A percentile compares a stretch with the other conserved stretches of the same genome.
Conservation (phyloP, 2,888 invertebrate genomes). For the Chloroclystis v-ata region DNA sequence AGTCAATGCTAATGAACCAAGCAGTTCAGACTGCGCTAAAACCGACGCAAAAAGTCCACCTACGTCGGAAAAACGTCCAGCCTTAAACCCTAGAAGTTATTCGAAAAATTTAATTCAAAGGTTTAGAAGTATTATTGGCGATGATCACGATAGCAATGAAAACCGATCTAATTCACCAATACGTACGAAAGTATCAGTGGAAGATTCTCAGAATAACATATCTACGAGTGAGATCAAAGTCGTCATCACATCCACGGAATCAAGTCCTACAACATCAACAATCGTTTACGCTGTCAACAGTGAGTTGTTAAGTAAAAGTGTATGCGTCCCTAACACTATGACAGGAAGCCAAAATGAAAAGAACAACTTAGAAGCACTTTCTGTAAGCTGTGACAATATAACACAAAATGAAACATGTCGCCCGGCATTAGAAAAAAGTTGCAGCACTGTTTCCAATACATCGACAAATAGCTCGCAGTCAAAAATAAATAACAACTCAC, state of each 20-base stretch:
- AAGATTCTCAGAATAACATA: slow-evolving; percentile 40
- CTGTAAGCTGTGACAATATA: slow-evolving; percentile 65
- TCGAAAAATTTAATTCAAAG: slow-evolving; percentile 70
- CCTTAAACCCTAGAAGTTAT: slow-evolving; percentile 66
- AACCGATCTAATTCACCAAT: slow-evolving; percentile 42
- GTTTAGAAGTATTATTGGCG: slow-evolving; percentile 72
- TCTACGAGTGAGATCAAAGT: slow-evolving; percentile 60
- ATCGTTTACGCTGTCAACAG: slow-evolving; percentile 43
- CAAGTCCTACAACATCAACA: slow-evolving; percentile 53
- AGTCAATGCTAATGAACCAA: slow-evolving; percentile 66
- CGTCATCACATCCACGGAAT: slow-evolving; percentile 59
- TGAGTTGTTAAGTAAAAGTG: slow-evolving; percentile 61
- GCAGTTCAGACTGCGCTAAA: slow-evolving; percentile 54
- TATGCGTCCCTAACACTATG: slow-evolving; percentile 57
- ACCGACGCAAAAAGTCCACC: slow-evolving; percentile 62
- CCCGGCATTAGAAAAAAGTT: slow-evolving; percentile 57
- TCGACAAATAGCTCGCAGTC: slow-evolving; percentile 50
- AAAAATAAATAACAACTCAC: slow-evolving; percentile 61
- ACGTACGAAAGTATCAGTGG: slow-evolving; percentile 33
- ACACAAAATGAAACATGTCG: slow-evolving; percentile 43
- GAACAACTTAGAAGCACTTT: slow-evolving; percentile 58
- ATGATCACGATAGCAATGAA: slow-evolving; percentile 66
- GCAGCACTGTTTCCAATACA: slow-evolving; percentile 55
- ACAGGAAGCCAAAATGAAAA: slow-evolving; percentile 63
- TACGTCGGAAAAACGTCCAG: slow-evolving; percentile 62